Evolutionary conservation across 2,113 vertebrate species (phyloP).

Genomic region (Polypterus bichir): DNA sequence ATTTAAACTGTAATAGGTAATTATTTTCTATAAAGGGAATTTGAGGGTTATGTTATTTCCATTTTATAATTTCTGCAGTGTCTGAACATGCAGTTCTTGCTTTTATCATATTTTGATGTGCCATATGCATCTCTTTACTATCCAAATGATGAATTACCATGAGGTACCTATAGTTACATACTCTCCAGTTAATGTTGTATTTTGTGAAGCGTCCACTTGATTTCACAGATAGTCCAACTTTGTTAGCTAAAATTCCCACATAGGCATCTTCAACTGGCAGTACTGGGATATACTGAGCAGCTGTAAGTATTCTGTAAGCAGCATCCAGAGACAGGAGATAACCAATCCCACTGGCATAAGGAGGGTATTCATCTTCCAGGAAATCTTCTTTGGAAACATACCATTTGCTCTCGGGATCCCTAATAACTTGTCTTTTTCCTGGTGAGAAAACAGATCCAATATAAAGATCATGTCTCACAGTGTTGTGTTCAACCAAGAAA

Average conservation of each 20-base stretch:
- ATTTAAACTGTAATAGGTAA: no score
- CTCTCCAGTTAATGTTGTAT: neutral
- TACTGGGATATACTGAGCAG: accelerated
- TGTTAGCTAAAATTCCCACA: constrained; percentile 1
- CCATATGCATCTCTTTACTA: neutral
- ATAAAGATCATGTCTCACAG: accelerated
- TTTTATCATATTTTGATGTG: neutral
- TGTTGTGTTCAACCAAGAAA: constrained; percentile 6
- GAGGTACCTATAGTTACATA: constrained; percentile 20
- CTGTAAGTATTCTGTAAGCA: constrained; percentile 3
- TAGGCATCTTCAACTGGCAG: constrained; percentile 13
- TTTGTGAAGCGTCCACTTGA: constrained; percentile 12
- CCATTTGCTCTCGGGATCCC: constrained; percentile 16
- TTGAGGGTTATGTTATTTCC: constrained; percentile 4
- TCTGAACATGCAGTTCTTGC: neutral
- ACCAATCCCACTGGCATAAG: neutral
- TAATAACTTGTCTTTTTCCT: constrained; percentile 13
- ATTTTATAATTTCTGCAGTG: neutral
- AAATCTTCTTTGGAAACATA: constrained; percentile 7
- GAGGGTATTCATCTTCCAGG: accelerated
- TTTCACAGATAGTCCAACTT: neutral
- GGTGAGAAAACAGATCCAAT: constrained; percentile 1
- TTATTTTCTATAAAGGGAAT: no score
- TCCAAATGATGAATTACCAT: constrained; percentile 11
- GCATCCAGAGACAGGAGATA: constrained; percentile 14